These are phyloP conservation scores for Poeciliopsis gracilis DNA, from an alignment of 2,797 vertebrate genomes.

Conservation along the genomic window DNA sequence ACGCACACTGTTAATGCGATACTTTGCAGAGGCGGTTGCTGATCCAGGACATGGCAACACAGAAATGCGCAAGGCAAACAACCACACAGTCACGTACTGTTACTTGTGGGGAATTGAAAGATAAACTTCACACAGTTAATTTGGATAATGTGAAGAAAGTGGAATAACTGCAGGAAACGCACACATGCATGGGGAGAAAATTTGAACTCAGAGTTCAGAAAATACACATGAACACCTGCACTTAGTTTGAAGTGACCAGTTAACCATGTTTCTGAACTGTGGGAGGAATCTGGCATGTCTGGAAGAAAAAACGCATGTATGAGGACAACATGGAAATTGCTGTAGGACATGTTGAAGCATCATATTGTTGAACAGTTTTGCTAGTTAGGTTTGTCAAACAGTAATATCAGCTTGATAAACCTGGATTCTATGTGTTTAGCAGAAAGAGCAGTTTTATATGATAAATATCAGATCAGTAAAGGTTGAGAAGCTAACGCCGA, in stretches of 20 bases:
- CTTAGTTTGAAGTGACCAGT: neutral
- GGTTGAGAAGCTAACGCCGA: neutral
- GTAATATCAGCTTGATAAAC: conserved; percentile 1
- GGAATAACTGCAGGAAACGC: neutral
- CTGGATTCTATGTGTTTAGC: neutral
- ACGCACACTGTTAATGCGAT: neutral
- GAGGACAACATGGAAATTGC: neutral
- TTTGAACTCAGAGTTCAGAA: neutral
- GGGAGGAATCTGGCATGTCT: neutral
- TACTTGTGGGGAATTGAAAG: neutral
- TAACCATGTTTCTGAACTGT: neutral
- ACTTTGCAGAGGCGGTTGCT: neutral
- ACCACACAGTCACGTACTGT: neutral
- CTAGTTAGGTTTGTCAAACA: neutral
- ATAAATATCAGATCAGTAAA: neutral
- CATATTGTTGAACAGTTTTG: conserved; percentile 1
- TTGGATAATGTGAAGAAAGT: neutral
- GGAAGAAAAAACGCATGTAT: neutral
- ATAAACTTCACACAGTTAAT: neutral
- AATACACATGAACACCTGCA: neutral
- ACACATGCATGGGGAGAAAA: neutral
- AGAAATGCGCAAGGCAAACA: neutral
- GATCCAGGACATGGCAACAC: neutral
- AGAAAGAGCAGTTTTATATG: neutral
- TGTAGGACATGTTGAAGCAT: neutral